These are phyloP conservation scores for Sesia apiformis DNA, from an alignment of 2,888 invertebrate genomes.

Conservation along the genomic window DNA sequence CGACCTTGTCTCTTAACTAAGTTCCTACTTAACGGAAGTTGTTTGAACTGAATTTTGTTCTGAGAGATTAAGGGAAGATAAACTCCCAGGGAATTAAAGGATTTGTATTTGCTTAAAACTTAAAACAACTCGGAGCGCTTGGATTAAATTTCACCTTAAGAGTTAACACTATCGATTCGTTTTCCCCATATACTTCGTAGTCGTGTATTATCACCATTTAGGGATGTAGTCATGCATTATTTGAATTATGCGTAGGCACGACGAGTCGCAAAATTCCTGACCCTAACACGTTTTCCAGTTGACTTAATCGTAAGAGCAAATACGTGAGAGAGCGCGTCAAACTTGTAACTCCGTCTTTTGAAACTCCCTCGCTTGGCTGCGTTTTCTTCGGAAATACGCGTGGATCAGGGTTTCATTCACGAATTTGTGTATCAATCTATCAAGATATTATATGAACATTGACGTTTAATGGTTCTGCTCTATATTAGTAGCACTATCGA, in stretches of 20 bases:
- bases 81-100: slow-evolving; percentile 27
- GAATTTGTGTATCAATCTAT: no score
- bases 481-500: no score
- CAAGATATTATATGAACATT: no score
- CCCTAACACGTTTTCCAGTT: slow-evolving; percentile 22
- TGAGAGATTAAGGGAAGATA: slow-evolving; percentile 33
- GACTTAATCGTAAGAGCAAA: slow-evolving; percentile 25
- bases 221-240: no score
- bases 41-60: slow-evolving; percentile 31
- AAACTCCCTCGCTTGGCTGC: slow-evolving; percentile 19
- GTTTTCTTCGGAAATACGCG: slow-evolving; percentile 13
- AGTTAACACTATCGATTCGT: no score
- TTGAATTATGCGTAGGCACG: neutral
- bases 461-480: no score
- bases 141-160: no score
- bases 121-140: slow-evolving; percentile 5
- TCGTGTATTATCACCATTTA: no score
- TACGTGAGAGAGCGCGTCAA: slow-evolving; percentile 21
- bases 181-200: no score
- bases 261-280: neutral
- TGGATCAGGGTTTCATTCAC: slow-evolving; percentile 5
- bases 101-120: slow-evolving; percentile 25
- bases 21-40: slow-evolving; percentile 35
- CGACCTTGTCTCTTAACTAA: slow-evolving; percentile 29
- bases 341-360: slow-evolving; percentile 17